phyloP scores from a whole-genome alignment of 2,797 vertebrate species.

The Tenualosa thibaudeaui region DNA sequence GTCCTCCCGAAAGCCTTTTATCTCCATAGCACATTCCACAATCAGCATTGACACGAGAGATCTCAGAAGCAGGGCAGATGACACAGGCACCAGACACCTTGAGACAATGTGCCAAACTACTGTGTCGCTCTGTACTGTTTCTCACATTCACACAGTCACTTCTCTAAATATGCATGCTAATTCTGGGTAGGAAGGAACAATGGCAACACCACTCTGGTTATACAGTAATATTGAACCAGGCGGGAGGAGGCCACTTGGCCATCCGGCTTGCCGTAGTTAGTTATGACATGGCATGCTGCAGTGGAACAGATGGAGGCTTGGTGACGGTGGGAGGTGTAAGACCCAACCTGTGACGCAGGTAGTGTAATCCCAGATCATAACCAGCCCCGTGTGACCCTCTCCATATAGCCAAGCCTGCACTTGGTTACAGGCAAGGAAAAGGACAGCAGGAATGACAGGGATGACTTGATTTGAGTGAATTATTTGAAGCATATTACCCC shows the following conservation, averaged over 20 bases:
- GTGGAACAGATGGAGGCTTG: conserved; percentile 2
- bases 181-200: neutral
- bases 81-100: neutral
- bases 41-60: neutral
- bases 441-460: neutral
- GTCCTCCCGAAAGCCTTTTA: neutral
- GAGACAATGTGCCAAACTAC: neutral
- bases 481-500: too few species aligned
- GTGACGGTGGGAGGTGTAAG: neutral
- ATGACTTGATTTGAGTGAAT: neutral
- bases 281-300: conserved; percentile 8
- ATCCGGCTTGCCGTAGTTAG: conserved; percentile 8
- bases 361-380: neutral
- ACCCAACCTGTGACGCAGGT: conserved; percentile 10
- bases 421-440: neutral
- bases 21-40: neutral
- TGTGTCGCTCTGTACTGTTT: neutral
- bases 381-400: neutral
- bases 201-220: too few species aligned
- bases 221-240: too few species aligned
- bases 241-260: neutral
- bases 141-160: neutral
- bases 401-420: neutral
- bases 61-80: neutral
- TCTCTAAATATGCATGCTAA: neutral